Percentiles rank a stretch among this genome's conserved stretches.
Conservation (phyloP, 2,888 invertebrate genomes). For the Synergus itoensis region DNA sequence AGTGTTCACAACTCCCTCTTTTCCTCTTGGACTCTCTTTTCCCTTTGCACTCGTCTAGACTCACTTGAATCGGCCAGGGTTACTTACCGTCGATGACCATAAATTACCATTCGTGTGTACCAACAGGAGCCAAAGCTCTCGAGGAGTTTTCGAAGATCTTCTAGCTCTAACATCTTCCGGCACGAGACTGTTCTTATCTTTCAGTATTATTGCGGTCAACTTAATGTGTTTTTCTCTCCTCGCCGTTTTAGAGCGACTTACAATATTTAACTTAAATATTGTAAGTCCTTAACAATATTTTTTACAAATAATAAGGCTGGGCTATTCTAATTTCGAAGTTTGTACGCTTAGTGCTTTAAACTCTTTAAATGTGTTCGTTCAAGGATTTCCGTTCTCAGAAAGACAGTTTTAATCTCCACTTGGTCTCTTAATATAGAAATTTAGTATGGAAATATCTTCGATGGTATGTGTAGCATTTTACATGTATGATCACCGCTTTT, state of each 20-base stretch:
- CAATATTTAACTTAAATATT: too few relatives aligned
- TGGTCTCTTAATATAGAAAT: background rate
- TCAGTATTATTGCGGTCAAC: slow-evolving; percentile 19
- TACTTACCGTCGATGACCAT: slow-evolving; percentile 55
- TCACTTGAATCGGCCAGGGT: slow-evolving; percentile 52
- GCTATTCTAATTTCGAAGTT: too few relatives aligned
- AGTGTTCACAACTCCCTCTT: slow-evolving; percentile 55
- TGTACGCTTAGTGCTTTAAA: too few relatives aligned
- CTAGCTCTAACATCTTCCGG: slow-evolving; percentile 29
- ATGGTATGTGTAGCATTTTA: background rate
- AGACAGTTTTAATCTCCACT: background rate
- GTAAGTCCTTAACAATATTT: too few relatives aligned
- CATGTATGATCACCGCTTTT: background rate
- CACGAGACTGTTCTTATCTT: background rate
- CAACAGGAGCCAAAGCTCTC: slow-evolving; percentile 42
- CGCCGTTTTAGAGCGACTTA: background rate
- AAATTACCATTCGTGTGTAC: slow-evolving; percentile 56
- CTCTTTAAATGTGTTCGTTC: too few relatives aligned
- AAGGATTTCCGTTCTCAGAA: background rate
- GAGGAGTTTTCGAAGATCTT: slow-evolving; percentile 40
- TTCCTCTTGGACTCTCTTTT: slow-evolving; percentile 50
- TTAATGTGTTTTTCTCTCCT: background rate
- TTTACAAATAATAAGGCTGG: too few relatives aligned
- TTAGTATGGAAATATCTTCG: background rate
- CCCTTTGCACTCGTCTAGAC: slow-evolving; percentile 57